These are phyloP conservation scores for Hecatera dysodea DNA, from an alignment of 2,888 invertebrate genomes.

Conservation along the genomic window DNA sequence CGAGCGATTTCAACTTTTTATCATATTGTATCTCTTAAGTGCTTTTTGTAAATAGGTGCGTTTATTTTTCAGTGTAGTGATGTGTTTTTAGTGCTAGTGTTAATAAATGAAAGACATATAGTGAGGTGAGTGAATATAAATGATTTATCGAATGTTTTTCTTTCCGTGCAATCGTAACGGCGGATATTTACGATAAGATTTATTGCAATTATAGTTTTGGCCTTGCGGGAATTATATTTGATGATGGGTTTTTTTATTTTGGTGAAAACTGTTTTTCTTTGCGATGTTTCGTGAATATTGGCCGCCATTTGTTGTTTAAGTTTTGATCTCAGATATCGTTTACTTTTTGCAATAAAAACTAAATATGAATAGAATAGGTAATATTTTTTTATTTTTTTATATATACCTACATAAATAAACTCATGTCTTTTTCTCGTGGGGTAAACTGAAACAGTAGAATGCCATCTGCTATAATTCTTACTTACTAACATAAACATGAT, in stretches of 20 bases:
- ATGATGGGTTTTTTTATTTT: conserved; percentile 36
- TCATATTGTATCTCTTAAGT: conserved; percentile 68
- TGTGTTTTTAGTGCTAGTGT: conserved; percentile 69
- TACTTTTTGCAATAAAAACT: not conserved
- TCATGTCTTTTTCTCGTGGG: not conserved
- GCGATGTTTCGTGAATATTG: not conserved
- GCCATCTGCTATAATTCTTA: not conserved
- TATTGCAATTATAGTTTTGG: conserved; percentile 51
- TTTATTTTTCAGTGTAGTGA: conserved; percentile 64
- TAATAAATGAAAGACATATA: conserved; percentile 80
- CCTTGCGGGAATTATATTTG: conserved; percentile 51
- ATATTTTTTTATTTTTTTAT: not conserved
- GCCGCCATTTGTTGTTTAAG: not conserved
- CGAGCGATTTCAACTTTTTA: conserved; percentile 64
- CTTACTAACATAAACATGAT: not conserved
- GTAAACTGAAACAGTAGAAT: not conserved
- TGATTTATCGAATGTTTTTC: conserved; percentile 50
- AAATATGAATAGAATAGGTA: too few relatives aligned
- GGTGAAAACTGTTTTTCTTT: conserved; percentile 7
- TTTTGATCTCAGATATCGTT: not conserved
- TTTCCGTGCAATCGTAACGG: conserved; percentile 39
- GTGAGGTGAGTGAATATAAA: conserved; percentile 80
- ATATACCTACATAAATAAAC: not conserved
- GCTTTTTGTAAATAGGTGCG: conserved; percentile 63
- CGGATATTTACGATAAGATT: conserved; percentile 56